A percentile compares a stretch with the other conserved stretches of the same genome.
phyloP scores from a whole-genome alignment of 2,797 vertebrate genomes.

The Coccyzus lansbergi region DNA sequence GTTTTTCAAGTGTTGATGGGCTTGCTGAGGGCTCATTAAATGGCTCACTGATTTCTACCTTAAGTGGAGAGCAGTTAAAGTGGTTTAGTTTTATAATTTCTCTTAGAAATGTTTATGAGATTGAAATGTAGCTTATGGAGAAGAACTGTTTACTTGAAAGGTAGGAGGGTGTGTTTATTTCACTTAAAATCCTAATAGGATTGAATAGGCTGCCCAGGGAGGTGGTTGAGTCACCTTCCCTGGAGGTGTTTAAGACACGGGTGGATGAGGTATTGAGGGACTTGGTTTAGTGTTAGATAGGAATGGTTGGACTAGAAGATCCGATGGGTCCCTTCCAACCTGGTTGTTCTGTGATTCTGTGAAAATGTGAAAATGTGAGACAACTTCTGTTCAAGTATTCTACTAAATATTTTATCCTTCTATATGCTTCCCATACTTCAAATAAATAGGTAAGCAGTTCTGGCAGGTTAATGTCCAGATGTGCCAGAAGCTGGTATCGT shows the following conservation, averaged over 20 bases:
- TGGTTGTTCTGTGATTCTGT: no score
- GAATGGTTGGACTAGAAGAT: no score
- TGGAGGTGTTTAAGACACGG: no score
- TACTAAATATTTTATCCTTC: neutral
- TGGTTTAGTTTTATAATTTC: neutral
- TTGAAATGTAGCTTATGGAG: neutral
- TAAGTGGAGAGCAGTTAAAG: neutral
- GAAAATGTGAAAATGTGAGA: no score
- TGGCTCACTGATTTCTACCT: neutral
- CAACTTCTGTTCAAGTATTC: neutral
- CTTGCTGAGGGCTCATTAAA: neutral
- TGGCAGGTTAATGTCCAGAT: neutral
- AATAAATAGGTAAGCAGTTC: neutral
- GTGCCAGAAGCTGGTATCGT: neutral
- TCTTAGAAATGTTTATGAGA: neutral
- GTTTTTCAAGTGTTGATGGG: neutral
- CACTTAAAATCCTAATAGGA: no score
- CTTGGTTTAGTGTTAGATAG: no score
- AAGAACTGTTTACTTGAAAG: neutral
- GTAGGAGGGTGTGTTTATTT: neutral
- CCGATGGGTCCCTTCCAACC: no score
- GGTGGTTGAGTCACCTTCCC: no score
- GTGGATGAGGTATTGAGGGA: no score
- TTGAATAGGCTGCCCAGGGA: no score
- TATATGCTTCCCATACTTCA: neutral